Evolutionary conservation across 2,113 vertebrate species (phyloP).

Genomic region (Etheostoma spectabile): DNA sequence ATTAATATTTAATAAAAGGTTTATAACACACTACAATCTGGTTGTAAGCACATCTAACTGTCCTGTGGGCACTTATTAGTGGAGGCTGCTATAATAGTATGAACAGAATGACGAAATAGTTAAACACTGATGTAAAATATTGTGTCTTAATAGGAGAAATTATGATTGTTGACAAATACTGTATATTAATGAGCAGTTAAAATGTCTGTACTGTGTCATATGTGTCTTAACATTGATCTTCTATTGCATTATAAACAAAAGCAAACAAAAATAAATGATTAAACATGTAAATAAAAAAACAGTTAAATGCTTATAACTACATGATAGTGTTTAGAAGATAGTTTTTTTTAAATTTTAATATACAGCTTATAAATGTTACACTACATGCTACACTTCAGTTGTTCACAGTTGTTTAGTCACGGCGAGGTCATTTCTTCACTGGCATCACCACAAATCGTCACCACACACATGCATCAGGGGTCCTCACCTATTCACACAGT

Average conservation of each 20-base stretch:
- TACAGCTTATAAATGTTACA: background rate
- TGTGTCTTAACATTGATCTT: too few relatives aligned
- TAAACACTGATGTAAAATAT: too few relatives aligned
- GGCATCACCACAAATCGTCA: constrained; percentile 51
- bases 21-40: background rate
- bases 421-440: constrained; percentile 16
- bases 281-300: too few relatives aligned
- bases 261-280: too few relatives aligned
- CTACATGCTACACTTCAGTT: background rate
- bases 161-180: background rate
- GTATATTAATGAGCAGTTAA: background rate
- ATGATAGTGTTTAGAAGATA: background rate
- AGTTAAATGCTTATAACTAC: background rate
- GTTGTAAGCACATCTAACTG: background rate
- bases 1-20: background rate
- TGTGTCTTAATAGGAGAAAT: background rate
- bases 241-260: too few relatives aligned
- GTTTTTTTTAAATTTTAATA: background rate
- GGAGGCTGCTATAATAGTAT: background rate
- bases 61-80: background rate
- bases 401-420: constrained; percentile 24
- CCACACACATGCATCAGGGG: constrained; percentile 46
- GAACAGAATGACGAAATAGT: too few relatives aligned
- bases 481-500: constrained; percentile 18
- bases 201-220: background rate